A percentile compares a stretch with the other conserved stretches of the same genome.
phyloP scores from a whole-genome alignment of 2,888 invertebrate genomes.

The Neoaliturus tenellus region DNA sequence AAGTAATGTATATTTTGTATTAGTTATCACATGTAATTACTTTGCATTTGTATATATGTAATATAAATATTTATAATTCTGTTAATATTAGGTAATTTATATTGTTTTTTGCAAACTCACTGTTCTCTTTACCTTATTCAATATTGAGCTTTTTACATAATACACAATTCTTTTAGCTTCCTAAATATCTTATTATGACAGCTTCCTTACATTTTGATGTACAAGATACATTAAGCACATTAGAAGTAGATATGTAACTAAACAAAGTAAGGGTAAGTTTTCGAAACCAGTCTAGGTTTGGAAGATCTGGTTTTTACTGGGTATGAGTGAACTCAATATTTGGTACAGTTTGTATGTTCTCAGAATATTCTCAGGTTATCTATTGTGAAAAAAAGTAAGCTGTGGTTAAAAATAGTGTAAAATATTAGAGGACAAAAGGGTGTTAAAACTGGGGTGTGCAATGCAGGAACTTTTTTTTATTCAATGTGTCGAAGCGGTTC shows the following conservation, averaged over 20 bases:
- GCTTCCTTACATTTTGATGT: background rate
- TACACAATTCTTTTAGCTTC: background rate
- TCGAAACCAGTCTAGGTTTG: no score
- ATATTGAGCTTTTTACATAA: background rate
- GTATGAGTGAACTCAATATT: background rate
- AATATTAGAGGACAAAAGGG: no score
- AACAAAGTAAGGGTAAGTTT: no score
- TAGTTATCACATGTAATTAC: background rate
- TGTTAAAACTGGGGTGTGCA: no score
- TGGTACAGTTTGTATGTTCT: background rate
- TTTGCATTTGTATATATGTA: conserved; percentile 16
- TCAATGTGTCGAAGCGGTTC: no score
- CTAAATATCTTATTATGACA: background rate
- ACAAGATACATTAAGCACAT: background rate
- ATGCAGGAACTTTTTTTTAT: no score
- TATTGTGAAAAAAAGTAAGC: no score
- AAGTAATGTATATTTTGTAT: background rate
- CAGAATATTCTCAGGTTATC: no score
- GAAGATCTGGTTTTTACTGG: background rate
- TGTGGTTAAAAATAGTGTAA: no score
- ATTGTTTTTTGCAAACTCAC: background rate
- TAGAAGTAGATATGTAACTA: background rate
- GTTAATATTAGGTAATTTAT: background rate
- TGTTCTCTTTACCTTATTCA: background rate
- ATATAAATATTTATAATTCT: background rate